Conservation (phyloP, 2,797 vertebrate genomes). For the Pseudocheirus occidentalis region DNA sequence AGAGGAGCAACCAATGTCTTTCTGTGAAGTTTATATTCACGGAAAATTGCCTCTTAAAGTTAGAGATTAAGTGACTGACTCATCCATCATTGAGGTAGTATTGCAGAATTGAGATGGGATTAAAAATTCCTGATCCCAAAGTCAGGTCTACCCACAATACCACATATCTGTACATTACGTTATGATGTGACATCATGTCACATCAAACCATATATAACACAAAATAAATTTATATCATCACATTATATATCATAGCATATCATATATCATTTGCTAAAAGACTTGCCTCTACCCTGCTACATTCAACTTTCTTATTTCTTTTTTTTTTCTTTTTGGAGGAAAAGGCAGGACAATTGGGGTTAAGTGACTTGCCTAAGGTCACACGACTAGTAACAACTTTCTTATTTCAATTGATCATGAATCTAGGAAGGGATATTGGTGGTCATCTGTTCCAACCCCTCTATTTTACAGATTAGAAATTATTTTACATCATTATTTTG, state of each 20-base stretch:
- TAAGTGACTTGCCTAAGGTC: no score
- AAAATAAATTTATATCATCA: no score
- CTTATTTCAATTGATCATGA: not conserved
- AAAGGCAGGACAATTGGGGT: no score
- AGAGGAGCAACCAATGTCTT: no score
- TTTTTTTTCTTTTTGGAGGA: no score
- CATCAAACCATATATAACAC: no score
- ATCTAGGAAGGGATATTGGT: not conserved
- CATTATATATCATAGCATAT: no score
- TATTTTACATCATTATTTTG: not conserved
- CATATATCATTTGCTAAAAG: not conserved
- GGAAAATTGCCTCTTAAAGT: not conserved
- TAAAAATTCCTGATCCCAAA: not conserved
- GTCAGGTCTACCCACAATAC: no score
- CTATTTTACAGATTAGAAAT: not conserved
- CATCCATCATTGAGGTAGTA: no score
- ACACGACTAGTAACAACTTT: not conserved
- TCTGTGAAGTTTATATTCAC: no score
- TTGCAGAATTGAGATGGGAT: not conserved
- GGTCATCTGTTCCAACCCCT: not conserved
- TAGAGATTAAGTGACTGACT: not conserved
- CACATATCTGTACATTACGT: no score
- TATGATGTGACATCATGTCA: no score
- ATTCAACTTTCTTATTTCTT: not conserved
- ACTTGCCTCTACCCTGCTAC: not conserved